These are phyloP conservation scores for Netelia virgata DNA, from an alignment of 2,888 invertebrate species.

Conservation along the genomic window DNA sequence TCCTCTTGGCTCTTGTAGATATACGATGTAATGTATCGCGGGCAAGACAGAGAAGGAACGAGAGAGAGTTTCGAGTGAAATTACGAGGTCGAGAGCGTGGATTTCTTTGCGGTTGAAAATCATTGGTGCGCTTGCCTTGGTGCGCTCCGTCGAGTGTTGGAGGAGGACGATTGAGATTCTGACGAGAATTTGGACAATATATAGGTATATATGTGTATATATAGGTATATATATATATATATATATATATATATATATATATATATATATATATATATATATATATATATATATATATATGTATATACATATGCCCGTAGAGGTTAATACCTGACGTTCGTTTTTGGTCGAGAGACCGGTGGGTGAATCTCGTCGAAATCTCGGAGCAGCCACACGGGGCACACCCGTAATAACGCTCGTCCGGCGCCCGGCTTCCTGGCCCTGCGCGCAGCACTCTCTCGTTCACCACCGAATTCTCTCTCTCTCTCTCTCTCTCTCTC, in stretches of 20 bases:
- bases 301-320: slow-evolving; percentile 19
- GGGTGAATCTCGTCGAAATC: slow-evolving; percentile 67
- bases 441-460: slow-evolving; percentile 10
- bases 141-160: slow-evolving; percentile 24
- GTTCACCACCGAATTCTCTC: not conserved
- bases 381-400: slow-evolving; percentile 54
- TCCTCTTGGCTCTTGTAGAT: slow-evolving; percentile 41
- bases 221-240: slow-evolving; percentile 12
- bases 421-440: slow-evolving; percentile 66
- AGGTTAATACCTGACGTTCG: slow-evolving; percentile 61
- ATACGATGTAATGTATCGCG: slow-evolving; percentile 22
- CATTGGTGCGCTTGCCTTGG: slow-evolving; percentile 51
- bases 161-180: slow-evolving; percentile 34
- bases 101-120: slow-evolving; percentile 65
- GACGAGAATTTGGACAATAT: slow-evolving; percentile 50
- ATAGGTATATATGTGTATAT: too few relatives aligned
- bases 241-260: slow-evolving; percentile 9
- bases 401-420: slow-evolving; percentile 67
- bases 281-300: slow-evolving; percentile 12
- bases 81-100: slow-evolving; percentile 62
- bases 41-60: slow-evolving; percentile 8
- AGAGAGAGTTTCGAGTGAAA: slow-evolving; percentile 54
- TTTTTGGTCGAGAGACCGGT: slow-evolving; percentile 51
- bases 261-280: slow-evolving; percentile 14
- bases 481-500: slow-evolving; percentile 16